Evolutionary conservation across 2,797 vertebrate genomes (phyloP).

Genomic region (Micromesistius poutassou): DNA sequence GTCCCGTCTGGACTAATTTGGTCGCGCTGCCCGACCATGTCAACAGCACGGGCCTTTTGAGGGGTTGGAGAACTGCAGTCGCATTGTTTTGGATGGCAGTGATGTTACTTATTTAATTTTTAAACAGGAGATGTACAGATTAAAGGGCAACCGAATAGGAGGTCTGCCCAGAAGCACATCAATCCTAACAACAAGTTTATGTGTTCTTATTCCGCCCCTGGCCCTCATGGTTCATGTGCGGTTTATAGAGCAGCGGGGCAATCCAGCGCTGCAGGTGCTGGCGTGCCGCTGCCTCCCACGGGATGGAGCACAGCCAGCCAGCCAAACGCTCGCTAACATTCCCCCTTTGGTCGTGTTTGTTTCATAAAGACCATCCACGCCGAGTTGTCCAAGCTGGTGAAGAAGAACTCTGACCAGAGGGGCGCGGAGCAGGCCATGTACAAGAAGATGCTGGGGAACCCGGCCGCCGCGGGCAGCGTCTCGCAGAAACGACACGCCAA

Average conservation of each 20-base stretch:
- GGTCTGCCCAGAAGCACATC: neutral
- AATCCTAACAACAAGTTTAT: neutral
- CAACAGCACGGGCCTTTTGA: neutral
- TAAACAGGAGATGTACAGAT: neutral
- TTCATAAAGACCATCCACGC: slow-evolving; percentile 86
- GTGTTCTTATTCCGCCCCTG: neutral
- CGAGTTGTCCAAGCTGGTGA: slow-evolving; percentile 93
- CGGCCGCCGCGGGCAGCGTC: slow-evolving; percentile 32
- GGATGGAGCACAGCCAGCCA: neutral
- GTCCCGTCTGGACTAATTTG: neutral
- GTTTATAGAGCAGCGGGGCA: neutral
- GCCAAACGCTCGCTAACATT: slow-evolving; percentile 8
- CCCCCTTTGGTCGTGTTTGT: neutral
- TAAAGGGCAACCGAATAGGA: neutral
- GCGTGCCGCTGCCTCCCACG: neutral
- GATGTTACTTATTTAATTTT: neutral
- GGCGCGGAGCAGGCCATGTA: slow-evolving; percentile 92
- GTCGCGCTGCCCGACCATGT: neutral
- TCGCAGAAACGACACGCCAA: slow-evolving; percentile 68
- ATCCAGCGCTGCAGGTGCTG: neutral
- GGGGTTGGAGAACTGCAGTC: neutral
- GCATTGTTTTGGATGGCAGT: neutral
- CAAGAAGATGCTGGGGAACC: slow-evolving; percentile 96
- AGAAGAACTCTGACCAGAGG: slow-evolving; percentile 88
- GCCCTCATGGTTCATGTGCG: neutral